Base-by-base conservation (phyloP, 1,140 invertebrate species). In the Protaetia brevitarsis region DNA sequence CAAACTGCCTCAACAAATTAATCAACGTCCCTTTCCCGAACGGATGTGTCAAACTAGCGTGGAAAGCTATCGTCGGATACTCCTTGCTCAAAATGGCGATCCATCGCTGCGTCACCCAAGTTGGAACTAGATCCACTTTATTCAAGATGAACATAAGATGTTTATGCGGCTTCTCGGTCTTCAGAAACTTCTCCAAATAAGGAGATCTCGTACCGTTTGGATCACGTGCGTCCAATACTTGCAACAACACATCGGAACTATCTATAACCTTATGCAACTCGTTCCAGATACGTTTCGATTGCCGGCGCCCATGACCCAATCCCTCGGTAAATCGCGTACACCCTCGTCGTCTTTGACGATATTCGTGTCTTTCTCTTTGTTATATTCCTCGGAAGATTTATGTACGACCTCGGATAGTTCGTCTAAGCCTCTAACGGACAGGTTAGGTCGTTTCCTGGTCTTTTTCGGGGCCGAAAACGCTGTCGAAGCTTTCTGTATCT, bases 221-320 rank as follows among this genome's bases (percentile, higher is more conserved):
- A 85, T 99, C 94, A 68, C 97, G 84, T 0, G 96, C 95, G 86
- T 98, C 96, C 45, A 99, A 80, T 3, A 95, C 87, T 84, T 99
- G 94, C 11, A 99, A 80, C 21, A 99, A 78, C 5, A 99, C 96
- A 86, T 99, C 97, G 1, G 96, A 97, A 6, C 97, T 99, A 80
- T 99, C 98, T 56, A 99, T 91, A 7, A 99, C 96, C 87, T 99
- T 99, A 77, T 99, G 98, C 5, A 99, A 79, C 80, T 99, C 98
- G 83, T 97, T 97, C 97, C 98, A 99, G 74, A 99, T 97, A 72
- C 98, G 85, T 82, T 88, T 97, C 73, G 96, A 98, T 77, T 97
- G 94, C 97, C 98, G 28, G 94, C 94, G 58, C 83, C 87, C 87
- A 96, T 95, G 2, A 96, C 87, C 90, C 92, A 93, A 72, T 93